Conservation (phyloP, 2,797 vertebrate species). For the Notoglanidium macrostoma region DNA sequence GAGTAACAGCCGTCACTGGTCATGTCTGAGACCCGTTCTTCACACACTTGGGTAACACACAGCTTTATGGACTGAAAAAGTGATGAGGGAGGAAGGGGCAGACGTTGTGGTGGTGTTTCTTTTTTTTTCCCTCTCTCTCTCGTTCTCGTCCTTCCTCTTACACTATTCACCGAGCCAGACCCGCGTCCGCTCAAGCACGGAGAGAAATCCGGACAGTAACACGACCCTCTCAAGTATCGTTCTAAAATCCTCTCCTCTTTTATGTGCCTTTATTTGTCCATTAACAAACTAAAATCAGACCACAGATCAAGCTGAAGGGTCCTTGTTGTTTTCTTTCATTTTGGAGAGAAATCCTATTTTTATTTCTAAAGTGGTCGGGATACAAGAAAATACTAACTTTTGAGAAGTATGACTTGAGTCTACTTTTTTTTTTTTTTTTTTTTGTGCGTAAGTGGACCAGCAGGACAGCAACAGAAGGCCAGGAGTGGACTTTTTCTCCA, state of each 20-base stretch:
- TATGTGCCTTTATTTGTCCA: conserved; percentile 50
- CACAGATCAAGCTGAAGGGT: conserved; percentile 33
- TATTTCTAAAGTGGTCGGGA: conserved; percentile 7
- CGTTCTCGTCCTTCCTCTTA: conserved; percentile 29
- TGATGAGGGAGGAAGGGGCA: not conserved
- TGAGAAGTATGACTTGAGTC: conserved; percentile 20
- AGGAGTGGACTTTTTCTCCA: not conserved
- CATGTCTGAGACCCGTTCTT: conserved; percentile 78
- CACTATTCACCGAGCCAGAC: conserved; percentile 61
- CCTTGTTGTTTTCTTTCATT: conserved; percentile 17
- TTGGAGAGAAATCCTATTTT: conserved; percentile 44
- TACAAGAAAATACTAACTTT: conserved; percentile 44
- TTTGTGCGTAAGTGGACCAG: conserved; percentile 33
- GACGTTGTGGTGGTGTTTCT: not conserved
- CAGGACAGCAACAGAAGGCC: not conserved
- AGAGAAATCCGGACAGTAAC: conserved; percentile 70
- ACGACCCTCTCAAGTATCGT: conserved; percentile 31
- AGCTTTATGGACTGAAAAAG: conserved; percentile 3
- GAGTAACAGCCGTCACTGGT: conserved; percentile 87
- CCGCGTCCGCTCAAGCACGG: conserved; percentile 51
- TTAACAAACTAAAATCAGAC: conserved; percentile 18
- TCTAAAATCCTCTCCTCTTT: conserved; percentile 27
- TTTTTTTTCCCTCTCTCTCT: not conserved
- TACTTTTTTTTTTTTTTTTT: not conserved
- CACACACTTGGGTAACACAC: not conserved